Base-by-base conservation (phyloP, 2,888 invertebrate genomes). In the Nudaria mundana region DNA sequence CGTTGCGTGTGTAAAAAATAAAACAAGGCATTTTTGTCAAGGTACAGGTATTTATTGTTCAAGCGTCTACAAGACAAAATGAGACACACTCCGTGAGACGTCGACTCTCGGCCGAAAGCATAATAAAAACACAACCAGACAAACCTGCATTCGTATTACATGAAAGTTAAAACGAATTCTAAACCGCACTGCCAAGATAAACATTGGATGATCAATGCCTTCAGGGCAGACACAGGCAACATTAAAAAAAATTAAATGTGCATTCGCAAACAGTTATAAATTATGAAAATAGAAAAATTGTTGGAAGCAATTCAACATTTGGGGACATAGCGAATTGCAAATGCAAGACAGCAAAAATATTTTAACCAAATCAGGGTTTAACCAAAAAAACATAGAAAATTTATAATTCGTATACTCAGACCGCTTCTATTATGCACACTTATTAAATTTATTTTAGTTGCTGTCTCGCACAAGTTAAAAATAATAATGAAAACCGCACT, bases 11-110 rank as follows among this genome's bases (percentile, higher is more conserved):
- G 42, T 39, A 45, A 44, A 23, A 37, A 52, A 52, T 53, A 59
- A 48, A 59, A 66, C 72, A 75, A 71, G 68, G n/a, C 68, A 64
- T 52, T 48, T 33, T 63, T 66, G 60, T 76, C 71, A 81, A 82
- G 77, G 81, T 84, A 84, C 81, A 84, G 76, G 76, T 83, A 84
- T 85, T 85, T 86, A 82, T 85, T 86, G 84, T 85, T 85, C 81
- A 86, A 83, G 83, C 85, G 82, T 81, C 85, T 82, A 84, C 84
- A 76, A 79, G 76, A 71, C 77, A 71, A 79, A 45, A 76, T 66
- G 74, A 79, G 84, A 84, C 81, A 81, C 80, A 81, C 75, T 74
- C 59, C 62, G 64, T 63, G 64, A 71, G 59, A 69, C 69, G 70
- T 69, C 62, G 61, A 53, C 48, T 49, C 53, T 67, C 67, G 65